Evolutionary conservation across 2,888 invertebrate species (phyloP).

Genomic region (Cyclophora punctaria): DNA sequence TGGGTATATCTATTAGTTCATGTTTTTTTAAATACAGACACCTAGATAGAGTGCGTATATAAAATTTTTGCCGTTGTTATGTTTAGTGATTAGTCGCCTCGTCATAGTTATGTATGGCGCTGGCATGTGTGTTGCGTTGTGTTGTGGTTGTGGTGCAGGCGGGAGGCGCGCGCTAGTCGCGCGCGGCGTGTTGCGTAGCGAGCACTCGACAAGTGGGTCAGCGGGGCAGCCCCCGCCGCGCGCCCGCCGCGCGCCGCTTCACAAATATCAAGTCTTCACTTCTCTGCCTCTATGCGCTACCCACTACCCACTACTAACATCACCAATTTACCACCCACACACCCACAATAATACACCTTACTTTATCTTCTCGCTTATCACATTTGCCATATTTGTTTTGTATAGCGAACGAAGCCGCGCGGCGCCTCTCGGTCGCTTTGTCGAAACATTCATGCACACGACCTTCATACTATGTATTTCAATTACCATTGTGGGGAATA

Average conservation of each 20-base stretch:
- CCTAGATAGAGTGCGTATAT: no score
- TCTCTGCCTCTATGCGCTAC: neutral
- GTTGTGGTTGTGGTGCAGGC: constrained; percentile 16
- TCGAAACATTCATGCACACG: neutral
- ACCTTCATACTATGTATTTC: no score
- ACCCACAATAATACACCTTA: no score
- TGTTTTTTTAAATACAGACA: no score
- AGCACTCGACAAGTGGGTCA: constrained; percentile 68
- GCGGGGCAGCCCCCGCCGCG: constrained; percentile 56
- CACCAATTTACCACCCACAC: no score
- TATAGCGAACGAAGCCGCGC: no score
- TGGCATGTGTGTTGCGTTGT: constrained; percentile 19
- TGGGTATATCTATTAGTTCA: no score
- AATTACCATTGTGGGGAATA: neutral
- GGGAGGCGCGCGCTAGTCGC: constrained; percentile 43
- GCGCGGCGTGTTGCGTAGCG: constrained; percentile 64
- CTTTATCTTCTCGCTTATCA: constrained; percentile 10
- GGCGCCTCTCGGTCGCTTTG: neutral
- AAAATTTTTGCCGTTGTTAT: neutral
- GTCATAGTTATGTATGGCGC: neutral
- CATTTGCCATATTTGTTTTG: neutral
- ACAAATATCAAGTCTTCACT: constrained; percentile 2
- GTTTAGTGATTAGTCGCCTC: constrained; percentile 4
- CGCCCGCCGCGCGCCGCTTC: constrained; percentile 32
- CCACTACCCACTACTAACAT: no score